Evolutionary conservation across 2,888 invertebrate genomes (phyloP).

Genomic region (Noctua comes): DNA sequence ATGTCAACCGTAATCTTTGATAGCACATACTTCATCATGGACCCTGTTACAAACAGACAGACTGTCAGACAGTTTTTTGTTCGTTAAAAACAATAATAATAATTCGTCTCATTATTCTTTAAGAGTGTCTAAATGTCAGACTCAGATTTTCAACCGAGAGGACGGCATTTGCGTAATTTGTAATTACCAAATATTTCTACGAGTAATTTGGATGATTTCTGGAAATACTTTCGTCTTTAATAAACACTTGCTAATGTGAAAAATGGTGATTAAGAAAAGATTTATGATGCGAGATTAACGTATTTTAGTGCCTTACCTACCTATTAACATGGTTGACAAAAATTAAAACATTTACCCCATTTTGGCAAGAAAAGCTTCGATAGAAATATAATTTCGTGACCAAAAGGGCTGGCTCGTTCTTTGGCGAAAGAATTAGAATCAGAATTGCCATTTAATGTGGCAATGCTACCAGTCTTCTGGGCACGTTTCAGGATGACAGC

Average conservation of each 20-base stretch:
- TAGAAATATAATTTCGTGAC: neutral
- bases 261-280: constrained; percentile 18
- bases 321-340: neutral
- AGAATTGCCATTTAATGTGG: neutral
- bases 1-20: constrained; percentile 37
- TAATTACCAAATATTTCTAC: constrained; percentile 50
- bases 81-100: constrained; percentile 41
- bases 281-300: neutral
- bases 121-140: constrained; percentile 54
- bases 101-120: constrained; percentile 40
- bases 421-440: neutral
- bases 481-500: neutral
- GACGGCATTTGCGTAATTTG: constrained; percentile 36
- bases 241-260: neutral
- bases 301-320: neutral
- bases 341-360: neutral
- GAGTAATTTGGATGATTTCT: constrained; percentile 7
- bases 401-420: neutral
- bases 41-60: constrained; percentile 11
- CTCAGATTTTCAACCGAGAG: constrained; percentile 5
- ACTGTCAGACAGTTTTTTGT: constrained; percentile 32
- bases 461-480: neutral
- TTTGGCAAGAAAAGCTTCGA: neutral
- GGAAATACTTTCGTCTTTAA: constrained; percentile 27
- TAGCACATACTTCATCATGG: constrained; percentile 28